These are phyloP conservation scores for Nannospalax galili DNA, from an alignment of 2,113 vertebrate genomes.

Conservation along the genomic window DNA sequence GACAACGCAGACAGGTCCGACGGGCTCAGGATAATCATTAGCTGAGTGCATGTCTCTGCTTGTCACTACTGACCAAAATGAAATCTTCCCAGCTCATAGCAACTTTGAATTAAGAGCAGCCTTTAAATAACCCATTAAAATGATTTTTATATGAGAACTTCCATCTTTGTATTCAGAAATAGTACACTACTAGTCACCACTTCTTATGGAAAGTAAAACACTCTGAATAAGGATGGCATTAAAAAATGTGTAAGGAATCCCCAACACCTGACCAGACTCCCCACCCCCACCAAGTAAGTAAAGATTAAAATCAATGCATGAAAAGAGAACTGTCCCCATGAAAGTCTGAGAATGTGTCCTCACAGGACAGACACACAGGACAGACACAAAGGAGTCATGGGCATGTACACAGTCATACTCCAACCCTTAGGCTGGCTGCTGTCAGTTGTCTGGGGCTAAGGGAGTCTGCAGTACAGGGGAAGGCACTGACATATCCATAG, in stretches of 20 bases:
- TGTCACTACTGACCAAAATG: constrained; percentile 16
- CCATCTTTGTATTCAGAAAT: constrained; percentile 34
- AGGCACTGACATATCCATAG: background rate
- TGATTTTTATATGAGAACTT: constrained; percentile 29
- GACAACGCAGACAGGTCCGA: background rate
- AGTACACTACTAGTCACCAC: background rate
- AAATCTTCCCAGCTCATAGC: constrained; percentile 24
- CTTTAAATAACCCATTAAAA: constrained; percentile 54
- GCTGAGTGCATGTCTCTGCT: constrained; percentile 11
- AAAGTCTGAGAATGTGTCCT: background rate
- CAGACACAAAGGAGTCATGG: background rate
- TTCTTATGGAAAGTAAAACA: constrained; percentile 3
- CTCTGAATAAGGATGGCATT: background rate
- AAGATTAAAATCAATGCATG: background rate
- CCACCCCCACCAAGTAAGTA: too few species aligned
- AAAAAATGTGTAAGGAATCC: background rate
- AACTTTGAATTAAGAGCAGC: constrained; percentile 56
- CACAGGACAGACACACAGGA: background rate
- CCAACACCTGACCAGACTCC: background rate
- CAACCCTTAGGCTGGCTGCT: background rate
- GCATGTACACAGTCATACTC: accelerated
- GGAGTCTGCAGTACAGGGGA: background rate
- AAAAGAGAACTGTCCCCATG: background rate
- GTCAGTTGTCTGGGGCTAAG: background rate
- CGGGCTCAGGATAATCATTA: constrained; percentile 46